Conservation (phyloP, 1,140 invertebrate genomes). For the Drosophila mauritiana region DNA sequence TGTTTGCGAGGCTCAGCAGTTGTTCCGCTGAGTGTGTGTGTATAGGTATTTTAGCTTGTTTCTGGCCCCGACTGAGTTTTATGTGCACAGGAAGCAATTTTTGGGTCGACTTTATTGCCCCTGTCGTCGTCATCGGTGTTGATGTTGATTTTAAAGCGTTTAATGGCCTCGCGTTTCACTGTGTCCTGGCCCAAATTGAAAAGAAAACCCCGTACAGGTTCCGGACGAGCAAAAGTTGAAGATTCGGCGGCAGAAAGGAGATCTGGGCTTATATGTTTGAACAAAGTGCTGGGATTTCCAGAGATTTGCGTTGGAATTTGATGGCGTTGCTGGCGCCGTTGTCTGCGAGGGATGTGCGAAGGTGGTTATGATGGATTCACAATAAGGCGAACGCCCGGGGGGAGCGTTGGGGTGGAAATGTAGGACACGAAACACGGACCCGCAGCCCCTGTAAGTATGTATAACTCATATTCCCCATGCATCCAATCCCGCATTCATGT, state of each 20-base stretch:
- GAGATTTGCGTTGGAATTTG: conserved; percentile 60
- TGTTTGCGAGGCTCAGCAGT: conserved; percentile 67
- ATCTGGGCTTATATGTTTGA: conserved; percentile 68
- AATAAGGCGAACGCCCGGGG: conserved; percentile 21
- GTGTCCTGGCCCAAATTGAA: conserved; percentile 66
- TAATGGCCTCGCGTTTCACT: conserved; percentile 54
- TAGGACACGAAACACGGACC: conserved; percentile 12
- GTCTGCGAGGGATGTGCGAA: conserved; percentile 21
- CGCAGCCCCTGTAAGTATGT: conserved; percentile 7
- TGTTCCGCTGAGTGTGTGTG: conserved; percentile 49
- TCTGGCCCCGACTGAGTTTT: conserved; percentile 57
- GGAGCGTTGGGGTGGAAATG: conserved; percentile 33
- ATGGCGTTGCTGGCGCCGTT: conserved; percentile 30
- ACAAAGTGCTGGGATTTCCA: conserved; percentile 75
- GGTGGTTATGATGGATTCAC: conserved; percentile 63
- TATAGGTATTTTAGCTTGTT: conserved; percentile 64
- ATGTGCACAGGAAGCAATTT: conserved; percentile 80
- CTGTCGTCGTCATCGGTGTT: conserved; percentile 62
- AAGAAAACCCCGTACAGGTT: conserved; percentile 40
- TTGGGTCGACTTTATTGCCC: conserved; percentile 81
- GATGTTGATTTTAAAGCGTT: conserved; percentile 82
- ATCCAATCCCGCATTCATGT: conserved; percentile 38
- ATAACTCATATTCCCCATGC: conserved; percentile 32
- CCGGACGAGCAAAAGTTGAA: conserved; percentile 22
- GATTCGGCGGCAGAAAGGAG: conserved; percentile 15